Conservation (phyloP, 1,140 invertebrate genomes). For the Drosophila equinoxialis region DNA sequence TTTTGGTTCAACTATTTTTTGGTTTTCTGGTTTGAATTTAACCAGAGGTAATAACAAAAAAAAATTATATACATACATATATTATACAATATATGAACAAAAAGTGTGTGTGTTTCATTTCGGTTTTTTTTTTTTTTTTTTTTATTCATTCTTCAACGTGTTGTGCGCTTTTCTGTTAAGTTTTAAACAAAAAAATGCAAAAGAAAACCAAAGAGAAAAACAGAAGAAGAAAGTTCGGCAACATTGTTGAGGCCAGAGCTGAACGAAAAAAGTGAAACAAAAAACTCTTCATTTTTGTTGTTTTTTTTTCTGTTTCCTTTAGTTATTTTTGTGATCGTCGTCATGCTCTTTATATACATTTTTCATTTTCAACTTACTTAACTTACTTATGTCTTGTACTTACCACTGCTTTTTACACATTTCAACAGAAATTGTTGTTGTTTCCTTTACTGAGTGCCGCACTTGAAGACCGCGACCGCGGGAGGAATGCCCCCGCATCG, state of each 20-base stretch:
- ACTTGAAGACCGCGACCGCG: conserved; percentile 59
- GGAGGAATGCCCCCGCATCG: not conserved
- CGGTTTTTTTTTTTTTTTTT: conserved; percentile 36
- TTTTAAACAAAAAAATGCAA: conserved; percentile 34
- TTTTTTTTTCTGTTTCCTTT: conserved; percentile 43
- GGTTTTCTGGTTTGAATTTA: conserved; percentile 43
- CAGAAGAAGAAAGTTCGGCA: conserved; percentile 36
- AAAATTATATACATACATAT: conserved; percentile 11
- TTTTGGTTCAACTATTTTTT: conserved; percentile 10
- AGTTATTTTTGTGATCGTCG: conserved; percentile 64
- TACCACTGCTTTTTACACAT: conserved; percentile 68
- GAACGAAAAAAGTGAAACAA: conserved; percentile 40
- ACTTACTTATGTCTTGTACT: conserved; percentile 62
- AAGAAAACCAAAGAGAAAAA: not conserved
- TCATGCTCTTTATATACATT: conserved; percentile 60
- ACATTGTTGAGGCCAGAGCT: conserved; percentile 38
- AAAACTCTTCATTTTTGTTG: conserved; percentile 47
- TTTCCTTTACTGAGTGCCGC: conserved; percentile 61
- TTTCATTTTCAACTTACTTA: conserved; percentile 54
- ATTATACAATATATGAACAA: conserved; percentile 31
- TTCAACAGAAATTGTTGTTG: conserved; percentile 81
- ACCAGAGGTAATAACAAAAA: conserved; percentile 39
- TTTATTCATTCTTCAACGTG: conserved; percentile 41
- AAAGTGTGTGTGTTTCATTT: conserved; percentile 60
- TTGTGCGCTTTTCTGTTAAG: conserved; percentile 51